These are phyloP conservation scores for Carollia perspicillata DNA, from an alignment of 2,113 vertebrate species.

Conservation along the genomic window DNA sequence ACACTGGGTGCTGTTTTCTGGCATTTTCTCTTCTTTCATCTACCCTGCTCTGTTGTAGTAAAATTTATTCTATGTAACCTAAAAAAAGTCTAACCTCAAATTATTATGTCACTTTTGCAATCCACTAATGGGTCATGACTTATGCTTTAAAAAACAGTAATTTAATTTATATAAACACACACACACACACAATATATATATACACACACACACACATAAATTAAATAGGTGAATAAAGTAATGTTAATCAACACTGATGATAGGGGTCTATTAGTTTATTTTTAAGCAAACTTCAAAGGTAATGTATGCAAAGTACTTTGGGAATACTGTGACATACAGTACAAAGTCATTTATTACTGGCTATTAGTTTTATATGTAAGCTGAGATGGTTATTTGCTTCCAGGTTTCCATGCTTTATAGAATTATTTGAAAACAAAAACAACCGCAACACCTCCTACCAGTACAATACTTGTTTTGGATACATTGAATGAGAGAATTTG, in stretches of 20 bases:
- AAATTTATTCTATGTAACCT: not conserved
- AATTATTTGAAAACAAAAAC: conserved; percentile 12
- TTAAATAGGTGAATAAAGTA: not conserved
- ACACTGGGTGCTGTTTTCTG: not conserved
- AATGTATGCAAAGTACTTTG: not conserved
- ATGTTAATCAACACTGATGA: not conserved
- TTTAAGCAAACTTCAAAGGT: not conserved
- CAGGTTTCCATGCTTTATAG: not conserved
- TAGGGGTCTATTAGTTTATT: not conserved
- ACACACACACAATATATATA: too few relatives aligned
- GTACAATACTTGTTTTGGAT: not conserved
- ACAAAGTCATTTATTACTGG: not conserved
- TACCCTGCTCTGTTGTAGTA: not conserved
- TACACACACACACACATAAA: too few relatives aligned
- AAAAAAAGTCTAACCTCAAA: not conserved
- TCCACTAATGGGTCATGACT: not conserved
- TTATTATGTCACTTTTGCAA: not conserved
- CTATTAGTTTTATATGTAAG: not conserved
- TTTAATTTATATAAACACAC: not conserved
- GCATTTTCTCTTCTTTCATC: not conserved
- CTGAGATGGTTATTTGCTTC: not conserved
- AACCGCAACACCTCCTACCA: not conserved
- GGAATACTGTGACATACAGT: not conserved
- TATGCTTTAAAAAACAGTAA: not conserved
- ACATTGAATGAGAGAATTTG: not conserved